Conservation (phyloP, 2,888 invertebrate genomes). For the Nomada goodeniana region DNA sequence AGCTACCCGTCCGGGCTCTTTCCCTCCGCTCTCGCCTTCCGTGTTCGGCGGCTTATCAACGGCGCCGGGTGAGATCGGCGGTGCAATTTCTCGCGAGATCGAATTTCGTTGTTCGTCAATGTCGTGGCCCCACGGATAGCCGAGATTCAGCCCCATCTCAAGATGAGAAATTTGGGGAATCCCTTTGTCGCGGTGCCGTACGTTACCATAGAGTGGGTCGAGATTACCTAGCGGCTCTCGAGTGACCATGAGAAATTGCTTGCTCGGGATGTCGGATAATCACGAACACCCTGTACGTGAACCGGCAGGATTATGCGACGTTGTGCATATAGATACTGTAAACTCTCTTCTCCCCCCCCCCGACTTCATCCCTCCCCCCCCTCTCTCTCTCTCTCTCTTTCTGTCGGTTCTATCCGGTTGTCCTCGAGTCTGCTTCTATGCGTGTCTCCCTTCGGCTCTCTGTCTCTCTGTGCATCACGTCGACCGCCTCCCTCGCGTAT, state of each 20-base stretch:
- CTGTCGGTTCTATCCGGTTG: constrained; percentile 31
- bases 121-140: constrained; percentile 45
- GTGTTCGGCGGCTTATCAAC: too few relatives aligned
- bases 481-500: constrained; percentile 49
- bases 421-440: constrained; percentile 39
- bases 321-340: constrained; percentile 64
- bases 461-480: constrained; percentile 22
- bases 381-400: constrained; percentile 29
- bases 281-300: constrained; percentile 73
- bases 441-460: constrained; percentile 26
- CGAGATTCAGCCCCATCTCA: constrained; percentile 43
- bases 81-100: constrained; percentile 52
- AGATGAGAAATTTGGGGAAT: constrained; percentile 71
- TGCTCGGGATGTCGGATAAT: constrained; percentile 72
- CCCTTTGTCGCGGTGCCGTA: constrained; percentile 69
- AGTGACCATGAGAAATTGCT: constrained; percentile 74
- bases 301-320: constrained; percentile 70
- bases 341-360: constrained; percentile 36
- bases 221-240: constrained; percentile 68
- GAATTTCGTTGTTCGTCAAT: constrained; percentile 65
- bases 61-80: background rate
- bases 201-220: constrained; percentile 66
- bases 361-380: constrained; percentile 23
- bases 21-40: background rate
- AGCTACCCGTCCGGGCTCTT: too few relatives aligned